Percentiles rank a stretch among this genome's conserved stretches.
Evolutionary conservation across 2,888 invertebrate species (phyloP).

Genomic region (Tetragnatha montana): DNA sequence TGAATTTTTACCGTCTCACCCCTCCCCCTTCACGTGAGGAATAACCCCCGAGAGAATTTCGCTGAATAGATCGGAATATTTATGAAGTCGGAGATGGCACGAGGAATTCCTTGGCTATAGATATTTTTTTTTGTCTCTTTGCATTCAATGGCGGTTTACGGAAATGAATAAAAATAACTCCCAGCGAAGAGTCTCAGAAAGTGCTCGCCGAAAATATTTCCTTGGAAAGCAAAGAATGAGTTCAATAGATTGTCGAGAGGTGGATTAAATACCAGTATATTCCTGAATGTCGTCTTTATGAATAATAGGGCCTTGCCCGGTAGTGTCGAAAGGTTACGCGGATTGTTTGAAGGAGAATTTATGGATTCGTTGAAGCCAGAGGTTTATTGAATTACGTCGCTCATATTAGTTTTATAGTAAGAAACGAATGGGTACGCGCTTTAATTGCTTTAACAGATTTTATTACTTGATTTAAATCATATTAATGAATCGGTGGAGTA

Average conservation of each 20-base stretch:
- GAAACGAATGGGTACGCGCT: no score
- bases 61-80: constrained; percentile 56
- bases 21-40: not conserved
- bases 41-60: constrained; percentile 35
- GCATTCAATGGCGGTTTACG: constrained; percentile 15
- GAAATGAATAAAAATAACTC: constrained; percentile 54
- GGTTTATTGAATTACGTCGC: no score
- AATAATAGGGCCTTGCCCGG: constrained; percentile 32
- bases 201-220: not conserved
- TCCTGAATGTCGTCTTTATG: constrained; percentile 1
- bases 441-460: no score
- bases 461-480: no score
- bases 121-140: constrained; percentile 19
- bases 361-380: no score
- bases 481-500: no score
- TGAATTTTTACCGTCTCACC: constrained; percentile 45
- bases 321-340: constrained; percentile 9
- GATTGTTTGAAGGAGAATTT: not conserved
- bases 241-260: constrained; percentile 18
- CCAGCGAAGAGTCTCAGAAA: not conserved
- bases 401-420: no score
- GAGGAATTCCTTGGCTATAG: constrained; percentile 33
- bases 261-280: constrained; percentile 41
- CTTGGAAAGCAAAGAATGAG: constrained; percentile 14
- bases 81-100: constrained; percentile 46